Percentiles rank a stretch among this genome's conserved stretches.
phyloP scores from a whole-genome alignment of 2,888 invertebrate genomes.

The Caenorhabditis wallacei region DNA sequence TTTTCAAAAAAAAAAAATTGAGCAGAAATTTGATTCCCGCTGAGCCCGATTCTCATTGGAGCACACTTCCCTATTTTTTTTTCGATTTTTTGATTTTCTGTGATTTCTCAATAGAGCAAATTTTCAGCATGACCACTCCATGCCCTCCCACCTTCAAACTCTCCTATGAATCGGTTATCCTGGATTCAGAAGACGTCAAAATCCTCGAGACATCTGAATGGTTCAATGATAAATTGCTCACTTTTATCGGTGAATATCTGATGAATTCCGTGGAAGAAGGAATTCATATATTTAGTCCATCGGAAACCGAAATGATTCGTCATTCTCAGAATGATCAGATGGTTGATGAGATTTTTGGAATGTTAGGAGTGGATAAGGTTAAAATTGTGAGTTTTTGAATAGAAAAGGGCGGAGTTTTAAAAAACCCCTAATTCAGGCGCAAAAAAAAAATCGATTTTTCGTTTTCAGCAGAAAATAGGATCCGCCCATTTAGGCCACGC shows the following conservation, averaged over 20 bases:
- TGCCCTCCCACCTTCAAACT: slow-evolving; percentile 20
- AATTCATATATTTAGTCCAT: slow-evolving; percentile 54
- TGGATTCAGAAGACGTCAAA: slow-evolving; percentile 12
- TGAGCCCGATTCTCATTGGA: too few relatives aligned
- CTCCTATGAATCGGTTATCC: slow-evolving; percentile 38
- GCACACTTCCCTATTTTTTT: too few relatives aligned
- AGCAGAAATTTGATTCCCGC: too few relatives aligned
- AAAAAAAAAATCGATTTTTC: too few relatives aligned
- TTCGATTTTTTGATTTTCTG: too few relatives aligned
- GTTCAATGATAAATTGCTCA: slow-evolving; percentile 73
- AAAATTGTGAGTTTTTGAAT: slow-evolving; percentile 29
- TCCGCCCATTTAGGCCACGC: too few relatives aligned
- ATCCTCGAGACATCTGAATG: slow-evolving; percentile 64
- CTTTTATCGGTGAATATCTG: slow-evolving; percentile 70
- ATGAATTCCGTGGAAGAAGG: slow-evolving; percentile 28
- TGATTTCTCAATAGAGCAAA: background rate
- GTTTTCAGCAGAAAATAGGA: too few relatives aligned
- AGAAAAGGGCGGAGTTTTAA: background rate
- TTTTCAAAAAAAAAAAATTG: too few relatives aligned
- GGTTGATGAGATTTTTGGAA: slow-evolving; percentile 44
- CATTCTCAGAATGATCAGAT: slow-evolving; percentile 12
- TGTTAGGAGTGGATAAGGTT: slow-evolving; percentile 11
- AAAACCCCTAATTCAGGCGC: too few relatives aligned
- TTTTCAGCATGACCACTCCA: background rate
- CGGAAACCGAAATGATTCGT: slow-evolving; percentile 57